Conservation (phyloP, 2,113 vertebrate species). For the Hippocampus mohnikei region DNA sequence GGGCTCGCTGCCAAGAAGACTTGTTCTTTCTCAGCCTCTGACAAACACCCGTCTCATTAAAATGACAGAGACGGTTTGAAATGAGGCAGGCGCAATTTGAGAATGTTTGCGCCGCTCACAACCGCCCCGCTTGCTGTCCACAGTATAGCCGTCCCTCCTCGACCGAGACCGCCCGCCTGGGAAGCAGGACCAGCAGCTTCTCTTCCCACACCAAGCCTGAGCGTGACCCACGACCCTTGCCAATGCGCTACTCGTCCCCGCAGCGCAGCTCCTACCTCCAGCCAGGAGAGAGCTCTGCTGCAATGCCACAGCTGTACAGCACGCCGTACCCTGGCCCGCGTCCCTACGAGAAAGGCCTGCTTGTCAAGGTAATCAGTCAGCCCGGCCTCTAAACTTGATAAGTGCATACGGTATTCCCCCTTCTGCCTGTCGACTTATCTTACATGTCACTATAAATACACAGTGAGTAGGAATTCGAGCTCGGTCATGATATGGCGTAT, state of each 20-base stretch:
- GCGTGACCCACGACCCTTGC: slow-evolving; percentile 50
- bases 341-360: slow-evolving; percentile 59
- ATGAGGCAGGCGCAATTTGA: not conserved
- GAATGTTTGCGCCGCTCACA: slow-evolving; percentile 13
- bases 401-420: slow-evolving; percentile 35
- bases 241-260: slow-evolving; percentile 66
- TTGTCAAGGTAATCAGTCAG: slow-evolving; percentile 67
- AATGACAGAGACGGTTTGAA: slow-evolving; percentile 2
- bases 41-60: slow-evolving; percentile 22
- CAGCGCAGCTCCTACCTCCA: slow-evolving; percentile 60
- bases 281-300: slow-evolving; percentile 25
- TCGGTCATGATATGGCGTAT: not conserved
- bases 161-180: slow-evolving; percentile 56
- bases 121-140: slow-evolving; percentile 6
- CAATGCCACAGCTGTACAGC: slow-evolving; percentile 72
- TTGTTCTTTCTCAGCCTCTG: slow-evolving; percentile 33
- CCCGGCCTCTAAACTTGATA: slow-evolving; percentile 28
- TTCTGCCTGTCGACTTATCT: slow-evolving; percentile 35
- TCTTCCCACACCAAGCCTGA: slow-evolving; percentile 69
- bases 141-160: slow-evolving; percentile 78
- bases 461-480: slow-evolving; percentile 7
- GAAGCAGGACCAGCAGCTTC: slow-evolving; percentile 70
- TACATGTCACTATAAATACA: slow-evolving; percentile 54
- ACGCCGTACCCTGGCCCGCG: slow-evolving; percentile 68
- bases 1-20: slow-evolving; percentile 25